These are phyloP conservation scores for Pseudomyrmex flavicornis DNA, from an alignment of 1,140 invertebrate genomes.

Conservation along the genomic window DNA sequence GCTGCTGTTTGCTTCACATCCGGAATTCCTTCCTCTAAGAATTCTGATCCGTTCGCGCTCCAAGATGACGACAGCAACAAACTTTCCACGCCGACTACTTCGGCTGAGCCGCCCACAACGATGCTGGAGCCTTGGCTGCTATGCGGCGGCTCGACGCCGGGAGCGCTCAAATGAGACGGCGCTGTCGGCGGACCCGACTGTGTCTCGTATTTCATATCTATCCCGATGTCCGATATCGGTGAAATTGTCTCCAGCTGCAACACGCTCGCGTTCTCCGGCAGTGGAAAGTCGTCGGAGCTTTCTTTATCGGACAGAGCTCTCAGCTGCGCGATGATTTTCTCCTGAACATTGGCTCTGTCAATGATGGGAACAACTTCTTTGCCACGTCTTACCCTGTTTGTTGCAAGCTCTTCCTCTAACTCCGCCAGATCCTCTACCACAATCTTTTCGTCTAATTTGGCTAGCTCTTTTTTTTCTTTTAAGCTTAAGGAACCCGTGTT, in stretches of 20 bases:
- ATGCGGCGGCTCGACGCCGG: conserved; percentile 82
- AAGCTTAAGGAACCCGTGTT: too few relatives aligned
- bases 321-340: too few relatives aligned
- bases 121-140: conserved; percentile 81
- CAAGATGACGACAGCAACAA: conserved; percentile 85
- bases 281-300: conserved; percentile 24
- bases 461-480: too few relatives aligned
- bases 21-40: conserved; percentile 77
- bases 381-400: not conserved
- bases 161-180: conserved; percentile 78
- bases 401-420: conserved; percentile 64
- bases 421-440: too few relatives aligned
- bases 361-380: too few relatives aligned
- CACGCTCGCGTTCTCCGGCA: conserved; percentile 59
- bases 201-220: conserved; percentile 84
- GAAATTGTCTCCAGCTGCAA: conserved; percentile 59
- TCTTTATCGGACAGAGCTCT: not conserved
- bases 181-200: conserved; percentile 78
- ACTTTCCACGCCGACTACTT: conserved; percentile 85
- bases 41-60: conserved; percentile 85
- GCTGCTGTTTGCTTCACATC: conserved; percentile 82
- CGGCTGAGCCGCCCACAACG: conserved; percentile 78
- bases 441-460: too few relatives aligned
- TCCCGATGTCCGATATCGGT: conserved; percentile 68
- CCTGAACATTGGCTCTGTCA: too few relatives aligned